These are phyloP conservation scores for Wasmannia auropunctata DNA, from an alignment of 1,140 invertebrate species.

Conservation along the genomic window DNA sequence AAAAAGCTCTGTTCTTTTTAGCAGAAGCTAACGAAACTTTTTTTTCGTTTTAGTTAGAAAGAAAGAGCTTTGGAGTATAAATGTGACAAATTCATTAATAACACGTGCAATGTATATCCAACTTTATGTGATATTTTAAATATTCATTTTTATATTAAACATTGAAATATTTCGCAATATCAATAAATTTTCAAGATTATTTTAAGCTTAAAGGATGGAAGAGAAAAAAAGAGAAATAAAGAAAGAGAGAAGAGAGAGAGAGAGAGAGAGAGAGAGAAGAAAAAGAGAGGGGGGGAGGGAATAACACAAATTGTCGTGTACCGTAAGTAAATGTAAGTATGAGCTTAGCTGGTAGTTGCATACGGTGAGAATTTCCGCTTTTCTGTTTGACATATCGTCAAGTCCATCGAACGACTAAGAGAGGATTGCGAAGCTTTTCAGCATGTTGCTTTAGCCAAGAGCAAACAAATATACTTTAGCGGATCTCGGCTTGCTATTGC, in stretches of 20 bases:
- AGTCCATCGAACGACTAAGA: constrained; percentile 48
- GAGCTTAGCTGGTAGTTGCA: constrained; percentile 22
- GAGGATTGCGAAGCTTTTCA: constrained; percentile 59
- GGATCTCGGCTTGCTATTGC: constrained; percentile 27
- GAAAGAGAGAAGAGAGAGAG: not conserved
- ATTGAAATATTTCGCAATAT: not conserved
- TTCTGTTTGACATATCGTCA: constrained; percentile 30
- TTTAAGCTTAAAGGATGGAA: not conserved
- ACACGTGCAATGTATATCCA: not conserved
- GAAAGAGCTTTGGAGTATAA: not conserved
- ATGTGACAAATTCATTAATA: not conserved
- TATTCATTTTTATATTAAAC: not conserved
- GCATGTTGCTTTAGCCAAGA: constrained; percentile 57
- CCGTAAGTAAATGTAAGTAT: constrained; percentile 11
- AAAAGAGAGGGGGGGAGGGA: not conserved
- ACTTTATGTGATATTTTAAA: not conserved
- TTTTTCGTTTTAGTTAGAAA: constrained; percentile 54
- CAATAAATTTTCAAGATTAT: not conserved
- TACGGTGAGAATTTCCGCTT: constrained; percentile 2
- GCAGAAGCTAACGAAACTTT: constrained; percentile 47
- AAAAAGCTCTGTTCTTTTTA: constrained; percentile 40
- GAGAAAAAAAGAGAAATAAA: not conserved
- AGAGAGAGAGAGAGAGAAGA: not conserved
- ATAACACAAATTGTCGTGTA: not conserved
- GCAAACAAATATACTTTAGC: constrained; percentile 55